Conservation (phyloP, 1,140 invertebrate species). For the Neotoxoptera formosana region DNA sequence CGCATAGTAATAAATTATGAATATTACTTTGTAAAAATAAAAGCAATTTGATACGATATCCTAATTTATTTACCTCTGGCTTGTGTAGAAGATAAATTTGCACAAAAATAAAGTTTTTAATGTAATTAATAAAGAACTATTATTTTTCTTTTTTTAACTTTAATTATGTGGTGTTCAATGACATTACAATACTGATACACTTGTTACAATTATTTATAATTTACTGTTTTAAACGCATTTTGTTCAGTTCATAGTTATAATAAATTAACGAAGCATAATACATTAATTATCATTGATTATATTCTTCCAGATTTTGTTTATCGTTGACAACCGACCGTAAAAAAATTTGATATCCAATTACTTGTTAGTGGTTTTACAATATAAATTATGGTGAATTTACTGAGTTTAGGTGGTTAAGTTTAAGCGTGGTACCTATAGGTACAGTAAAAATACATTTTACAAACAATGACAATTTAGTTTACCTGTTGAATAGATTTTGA, state of each 20-base stretch:
- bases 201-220: neutral
- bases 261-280: neutral
- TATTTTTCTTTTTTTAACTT: neutral
- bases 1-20: neutral
- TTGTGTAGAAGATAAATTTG: neutral
- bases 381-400: neutral
- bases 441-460: neutral
- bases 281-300: neutral
- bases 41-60: neutral
- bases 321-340: neutral
- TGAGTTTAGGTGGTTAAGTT: no score
- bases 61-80: neutral
- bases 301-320: neutral
- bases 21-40: neutral
- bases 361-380: neutral
- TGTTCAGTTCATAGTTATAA: neutral
- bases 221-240: neutral
- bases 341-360: neutral
- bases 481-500: constrained; percentile 64
- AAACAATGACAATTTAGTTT: constrained; percentile 49
- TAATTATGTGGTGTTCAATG: neutral
- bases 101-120: neutral
- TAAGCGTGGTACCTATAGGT: neutral
- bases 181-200: neutral
- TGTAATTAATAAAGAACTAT: neutral